Conservation (phyloP, 2,113 vertebrate species). For the Hydrochoerus hydrochaeris region DNA sequence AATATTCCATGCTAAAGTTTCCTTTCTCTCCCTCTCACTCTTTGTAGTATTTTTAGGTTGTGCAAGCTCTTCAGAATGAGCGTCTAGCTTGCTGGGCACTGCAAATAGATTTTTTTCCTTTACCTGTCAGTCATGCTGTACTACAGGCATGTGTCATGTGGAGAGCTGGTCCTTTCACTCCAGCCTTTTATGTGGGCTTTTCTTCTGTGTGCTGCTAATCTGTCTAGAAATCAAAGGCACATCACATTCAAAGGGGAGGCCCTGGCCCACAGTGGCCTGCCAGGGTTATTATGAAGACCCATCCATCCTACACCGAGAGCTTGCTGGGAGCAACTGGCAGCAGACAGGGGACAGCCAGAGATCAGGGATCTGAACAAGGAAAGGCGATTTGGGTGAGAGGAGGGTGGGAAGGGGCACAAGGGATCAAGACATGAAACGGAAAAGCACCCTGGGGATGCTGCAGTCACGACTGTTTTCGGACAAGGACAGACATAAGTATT, state of each 20-base stretch:
- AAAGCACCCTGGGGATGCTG: conserved; percentile 65
- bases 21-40: conserved; percentile 56
- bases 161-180: conserved; percentile 71
- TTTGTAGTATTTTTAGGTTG: conserved; percentile 78
- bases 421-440: conserved; percentile 72
- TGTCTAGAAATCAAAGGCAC: conserved; percentile 79
- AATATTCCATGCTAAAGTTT: conserved; percentile 75
- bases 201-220: conserved; percentile 73
- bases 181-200: conserved; percentile 50
- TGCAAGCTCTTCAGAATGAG: conserved; percentile 66
- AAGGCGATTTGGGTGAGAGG: conserved; percentile 63
- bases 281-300: conserved; percentile 71
- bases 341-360: conserved; percentile 70
- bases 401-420: conserved; percentile 70
- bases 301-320: conserved; percentile 56
- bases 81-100: conserved; percentile 69
- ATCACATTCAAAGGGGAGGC: conserved; percentile 73
- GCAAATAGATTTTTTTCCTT: conserved; percentile 77
- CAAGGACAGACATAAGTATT: conserved; percentile 56
- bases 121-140: conserved; percentile 77
- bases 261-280: conserved; percentile 59
- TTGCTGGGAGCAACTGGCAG: conserved; percentile 62
- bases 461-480: conserved; percentile 33
- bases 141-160: conserved; percentile 72
- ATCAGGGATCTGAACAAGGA: conserved; percentile 74